Base-by-base conservation (phyloP, 2,113 vertebrate genomes). In the Heptranchias perlo region DNA sequence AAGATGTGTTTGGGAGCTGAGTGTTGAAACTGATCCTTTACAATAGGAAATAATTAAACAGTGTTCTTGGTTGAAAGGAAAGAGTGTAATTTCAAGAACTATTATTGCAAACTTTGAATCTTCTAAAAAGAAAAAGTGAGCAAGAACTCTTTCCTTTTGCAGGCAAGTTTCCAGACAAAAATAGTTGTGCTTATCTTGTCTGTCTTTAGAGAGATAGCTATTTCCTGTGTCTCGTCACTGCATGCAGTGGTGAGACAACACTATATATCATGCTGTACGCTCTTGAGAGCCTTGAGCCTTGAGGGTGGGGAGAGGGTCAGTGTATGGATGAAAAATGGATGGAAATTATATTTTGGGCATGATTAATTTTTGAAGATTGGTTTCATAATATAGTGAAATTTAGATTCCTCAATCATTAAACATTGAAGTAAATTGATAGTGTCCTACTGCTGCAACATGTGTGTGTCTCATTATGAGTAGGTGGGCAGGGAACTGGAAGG, bases 171-270 rank as follows among this genome's bases (percentile, higher is more conserved):
- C 21, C n/a, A 44, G 62, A 49, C 23, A 67, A n/a, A 64, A 39
- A 67, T 28, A 13, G 44, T 65, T 67, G 93, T 67, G n/a, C 10
- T 67, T 28, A 47, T 18, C 44, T 35, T 35, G 39, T 31, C 23
- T 6, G 21, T 31, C 49, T 69, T 94, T 44, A 31, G 44, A 49
- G 11, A 6, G 13, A 39, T 65, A 73, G 64, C 44, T 52, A 95
- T 69, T 95, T 95, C 94, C 94, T 49, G 65, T 95, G 11, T 67
- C 93, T 73, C 16, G 4, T 93, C 78, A 91, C 49, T 91, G 87
- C 31, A 5, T 69, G 65, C 52, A 95, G 4, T 95, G 94, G 23
- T 73, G 25, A 69, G 94, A 95, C 52, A 95, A 69, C 25, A 49
- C 39, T 69, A 6, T 58, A 6, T 58, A 35, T 21, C 44, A 16